Conservation (phyloP, 1,140 invertebrate species). For the Zaprionus camerounensis region DNA sequence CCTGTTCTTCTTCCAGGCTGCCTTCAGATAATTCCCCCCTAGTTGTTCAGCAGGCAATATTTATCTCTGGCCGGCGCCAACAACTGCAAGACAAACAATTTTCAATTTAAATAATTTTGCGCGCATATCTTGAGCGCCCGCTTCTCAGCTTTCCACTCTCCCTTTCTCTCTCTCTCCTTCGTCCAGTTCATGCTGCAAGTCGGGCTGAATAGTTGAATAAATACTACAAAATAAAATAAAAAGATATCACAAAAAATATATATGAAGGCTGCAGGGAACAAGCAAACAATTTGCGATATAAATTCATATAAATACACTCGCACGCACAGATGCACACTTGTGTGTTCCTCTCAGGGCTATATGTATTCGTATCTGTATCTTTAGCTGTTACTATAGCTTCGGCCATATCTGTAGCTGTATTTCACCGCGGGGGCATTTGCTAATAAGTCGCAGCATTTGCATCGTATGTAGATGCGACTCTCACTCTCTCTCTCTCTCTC, state of each 20-base stretch:
- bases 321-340: constrained; percentile 17
- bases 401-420: constrained; percentile 9
- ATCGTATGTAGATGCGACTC: constrained; percentile 52
- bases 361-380: constrained; percentile 6
- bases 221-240: constrained; percentile 50
- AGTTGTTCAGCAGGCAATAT: constrained; percentile 28
- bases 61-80: constrained; percentile 63
- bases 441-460: constrained; percentile 61
- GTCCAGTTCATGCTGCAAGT: background rate
- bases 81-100: constrained; percentile 70
- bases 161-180: constrained; percentile 6
- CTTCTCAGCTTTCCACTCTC: constrained; percentile 12
- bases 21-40: constrained; percentile 32
- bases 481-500: constrained; percentile 24
- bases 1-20: constrained; percentile 21
- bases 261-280: constrained; percentile 69
- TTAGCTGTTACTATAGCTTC: constrained; percentile 20
- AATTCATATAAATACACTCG: constrained; percentile 65
- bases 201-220: constrained; percentile 54
- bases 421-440: constrained; percentile 30
- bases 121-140: constrained; percentile 53
- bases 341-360: constrained; percentile 8
- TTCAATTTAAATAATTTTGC: constrained; percentile 76
- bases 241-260: constrained; percentile 52
- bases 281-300: constrained; percentile 72